Percentiles rank a stretch among this genome's conserved stretches.
These are phyloP conservation scores for Trematomus bernacchii DNA, from an alignment of 2,797 vertebrate species.

Conservation along the genomic window DNA sequence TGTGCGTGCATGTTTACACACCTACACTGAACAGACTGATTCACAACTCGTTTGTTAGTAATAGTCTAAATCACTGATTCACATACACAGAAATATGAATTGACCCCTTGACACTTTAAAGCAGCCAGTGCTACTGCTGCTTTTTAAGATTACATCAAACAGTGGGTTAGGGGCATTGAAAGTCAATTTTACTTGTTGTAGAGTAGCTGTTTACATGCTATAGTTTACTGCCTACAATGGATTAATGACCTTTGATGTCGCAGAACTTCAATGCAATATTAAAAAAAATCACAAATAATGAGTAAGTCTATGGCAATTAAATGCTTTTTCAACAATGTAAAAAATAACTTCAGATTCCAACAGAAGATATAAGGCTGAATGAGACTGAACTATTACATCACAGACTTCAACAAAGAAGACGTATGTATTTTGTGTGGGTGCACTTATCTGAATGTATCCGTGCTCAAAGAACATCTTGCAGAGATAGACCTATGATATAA, in stretches of 20 bases:
- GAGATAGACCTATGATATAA: background rate
- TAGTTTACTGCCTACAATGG: constrained; percentile 1
- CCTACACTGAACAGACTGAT: constrained; percentile 38
- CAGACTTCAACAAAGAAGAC: constrained; percentile 6
- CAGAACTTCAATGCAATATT: background rate
- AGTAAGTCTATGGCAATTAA: background rate
- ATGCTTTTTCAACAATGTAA: background rate
- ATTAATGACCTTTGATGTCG: background rate
- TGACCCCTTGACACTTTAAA: background rate
- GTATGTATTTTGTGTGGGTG: constrained; percentile 27
- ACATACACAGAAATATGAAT: constrained; percentile 6
- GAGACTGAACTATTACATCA: constrained; percentile 23
- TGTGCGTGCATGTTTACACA: constrained; percentile 19
- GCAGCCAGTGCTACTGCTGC: background rate
- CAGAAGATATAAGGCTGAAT: background rate
- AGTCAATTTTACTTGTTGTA: background rate
- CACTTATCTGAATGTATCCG: constrained; percentile 9
- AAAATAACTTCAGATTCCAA: background rate
- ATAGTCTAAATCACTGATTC: constrained; percentile 28
- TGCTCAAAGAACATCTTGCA: background rate
- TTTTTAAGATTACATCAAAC: constrained; percentile 7
- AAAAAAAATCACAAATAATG: background rate
- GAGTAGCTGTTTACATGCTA: background rate
- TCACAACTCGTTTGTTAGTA: constrained; percentile 31
- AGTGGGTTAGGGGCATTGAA: background rate